Evolutionary conservation across 2,113 vertebrate genomes (phyloP), one percentile per base, ranked within the genome.

Genomic region (Crypturellus undulatus): DNA sequence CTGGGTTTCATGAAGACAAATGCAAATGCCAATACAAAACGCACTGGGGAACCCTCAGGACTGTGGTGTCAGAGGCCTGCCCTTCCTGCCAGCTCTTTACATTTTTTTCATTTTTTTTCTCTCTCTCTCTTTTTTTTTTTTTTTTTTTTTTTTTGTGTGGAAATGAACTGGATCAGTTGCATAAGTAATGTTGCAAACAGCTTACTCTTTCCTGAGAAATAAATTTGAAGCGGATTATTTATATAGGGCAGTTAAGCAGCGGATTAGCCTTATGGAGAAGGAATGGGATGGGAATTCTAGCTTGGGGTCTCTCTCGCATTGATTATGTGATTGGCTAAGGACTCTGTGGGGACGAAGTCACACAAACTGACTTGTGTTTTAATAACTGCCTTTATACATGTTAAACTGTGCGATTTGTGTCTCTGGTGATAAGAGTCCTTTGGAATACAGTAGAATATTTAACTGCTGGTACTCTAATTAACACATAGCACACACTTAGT

Each of bases 341-440:
- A 52, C n/a, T 14, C 38, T 79, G 19, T 22, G 85, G 75, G 45
- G 92, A 83, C 59, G 26, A 62, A 47, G 54, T 87, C 70, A 82
- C 63, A 12, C 26, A 17, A 30, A 54, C 42, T 89, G 58, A 72
- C 71, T 81, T 82, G 25, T 84, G 49, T 26, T 93, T 92, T 70
- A 88, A 65, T 72, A 76, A 69, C 52, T 87, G 62, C 67, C 81
- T 89, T 93, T 75, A 15, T 88, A 68, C 21, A 13, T 81, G 68
- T 62, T 79, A 64, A 78, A 36, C 65, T 79, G 73, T 67, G 25
- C 87, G 72, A 87, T 92, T 94, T 72, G 54, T 79, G 60, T 96
- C 71, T 92, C 91, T 96, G 64, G 13, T 85, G 80, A 62, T 36
- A 87, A 83, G 52, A 92, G 63, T 87, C 77, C 81, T 94, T 92